Base-by-base conservation (phyloP, 2,113 vertebrate species). In the Oncorhynchus clarkii region DNA sequence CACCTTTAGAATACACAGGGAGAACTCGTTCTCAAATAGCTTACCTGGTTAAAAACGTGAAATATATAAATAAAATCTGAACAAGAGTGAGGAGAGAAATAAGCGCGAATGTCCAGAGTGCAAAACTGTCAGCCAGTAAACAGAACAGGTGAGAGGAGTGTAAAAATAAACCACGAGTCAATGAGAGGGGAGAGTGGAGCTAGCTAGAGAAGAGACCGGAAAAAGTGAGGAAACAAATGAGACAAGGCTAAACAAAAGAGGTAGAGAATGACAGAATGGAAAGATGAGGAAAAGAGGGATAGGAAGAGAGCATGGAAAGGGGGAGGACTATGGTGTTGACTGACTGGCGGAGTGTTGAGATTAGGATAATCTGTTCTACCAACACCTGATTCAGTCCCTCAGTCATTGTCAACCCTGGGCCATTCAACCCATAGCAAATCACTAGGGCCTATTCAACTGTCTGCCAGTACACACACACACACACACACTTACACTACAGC, bases 81-180 rank as follows among this genome's bases (percentile, higher is more conserved):
- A 45, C 39, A 45, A 57, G 54, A 57, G 54, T 18, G 54, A 20
- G 12, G 9, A n/a, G 18, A 45, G 72, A 2, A 70, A 78, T 1
- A n/a, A 26, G 66, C 59, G 26, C 48, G 74, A 82, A 70, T 87
- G 85, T 72, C 74, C 7, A 3, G 66, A 67, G 75, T 79, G 85
- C 71, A 57, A 4, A 87, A 80, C 82, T 91, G 88, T 89, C 90
- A 91, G 57, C 78, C 81, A 72, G 81, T 16, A 92, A 88, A 82
- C 80, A 75, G 85, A 78, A 89, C 91, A 91, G 90, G 89, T 91
- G 90, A 90, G 74, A 72, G 82, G 75, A 6, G 87, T 75, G 90
- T 89, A 91, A 91, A 92, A 89, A 90, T 89, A 49, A 82, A 75
- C 62, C 76, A 18, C 8, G 39, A 45, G 39, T 45, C 77, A 79